A percentile compares a stretch with the other conserved stretches of the same genome.
Evolutionary conservation across 1,140 invertebrate species (phyloP).

Genomic region (Cylas formicarius): DNA sequence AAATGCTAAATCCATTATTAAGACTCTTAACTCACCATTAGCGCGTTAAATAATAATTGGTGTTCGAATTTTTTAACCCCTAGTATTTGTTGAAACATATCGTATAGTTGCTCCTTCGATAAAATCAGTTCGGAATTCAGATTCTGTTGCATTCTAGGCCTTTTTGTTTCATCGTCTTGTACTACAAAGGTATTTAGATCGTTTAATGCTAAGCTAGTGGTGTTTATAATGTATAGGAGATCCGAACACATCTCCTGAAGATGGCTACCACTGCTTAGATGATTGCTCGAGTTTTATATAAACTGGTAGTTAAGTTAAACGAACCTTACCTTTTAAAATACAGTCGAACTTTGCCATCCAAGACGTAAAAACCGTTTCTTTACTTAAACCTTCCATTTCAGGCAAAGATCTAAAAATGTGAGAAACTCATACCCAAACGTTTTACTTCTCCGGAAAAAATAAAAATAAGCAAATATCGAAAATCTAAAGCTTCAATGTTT

Average conservation of each 20-base stretch:
- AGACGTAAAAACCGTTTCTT: slow-evolving; percentile 96
- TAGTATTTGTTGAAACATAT: slow-evolving; percentile 99
- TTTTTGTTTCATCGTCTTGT: slow-evolving; percentile 81
- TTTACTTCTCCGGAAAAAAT: no score
- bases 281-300: slow-evolving; percentile 9
- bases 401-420: slow-evolving; percentile 72
- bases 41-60: slow-evolving; percentile 96
- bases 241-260: background rate
- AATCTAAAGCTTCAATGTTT: no score
- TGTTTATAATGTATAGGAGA: background rate
- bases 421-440: no score
- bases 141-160: slow-evolving; percentile 76
- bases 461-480: no score
- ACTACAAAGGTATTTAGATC: no score
- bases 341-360: slow-evolving; percentile 99
- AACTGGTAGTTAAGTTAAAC: background rate
- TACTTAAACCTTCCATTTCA: slow-evolving; percentile 98
- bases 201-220: slow-evolving; percentile 1
- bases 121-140: slow-evolving; percentile 87
- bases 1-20: slow-evolving; percentile 1
- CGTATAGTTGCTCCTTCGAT: slow-evolving; percentile 95
- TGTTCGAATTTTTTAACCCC: slow-evolving; percentile 99
- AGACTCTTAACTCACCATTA: slow-evolving; percentile 66
- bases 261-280: slow-evolving; percentile 1
- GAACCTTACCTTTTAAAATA: slow-evolving; percentile 79